Percentiles rank a stretch among this genome's conserved stretches.
phyloP scores from a whole-genome alignment of 2,113 vertebrate genomes.

The Dipodomys stephensi region DNA sequence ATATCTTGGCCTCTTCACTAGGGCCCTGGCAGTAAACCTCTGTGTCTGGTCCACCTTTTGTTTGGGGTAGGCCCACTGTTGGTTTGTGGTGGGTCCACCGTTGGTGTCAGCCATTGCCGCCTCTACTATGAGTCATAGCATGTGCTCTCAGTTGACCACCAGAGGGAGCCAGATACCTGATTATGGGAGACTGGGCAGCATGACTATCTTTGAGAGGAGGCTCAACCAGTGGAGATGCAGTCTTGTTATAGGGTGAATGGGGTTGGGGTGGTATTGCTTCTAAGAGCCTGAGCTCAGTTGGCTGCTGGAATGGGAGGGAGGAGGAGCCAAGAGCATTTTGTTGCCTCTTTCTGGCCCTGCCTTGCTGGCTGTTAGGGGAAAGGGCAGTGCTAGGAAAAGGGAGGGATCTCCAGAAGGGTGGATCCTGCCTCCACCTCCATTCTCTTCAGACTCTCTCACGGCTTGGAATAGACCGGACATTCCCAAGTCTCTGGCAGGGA shows the following conservation, averaged over 20 bases:
- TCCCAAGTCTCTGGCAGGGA: conserved; percentile 69
- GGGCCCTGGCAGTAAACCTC: neutral
- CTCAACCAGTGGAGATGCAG: neutral
- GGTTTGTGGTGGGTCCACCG: no score
- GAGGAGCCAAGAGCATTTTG: neutral
- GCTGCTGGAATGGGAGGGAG: neutral
- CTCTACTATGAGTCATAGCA: neutral
- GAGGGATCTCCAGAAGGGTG: neutral
- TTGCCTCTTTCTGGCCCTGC: neutral
- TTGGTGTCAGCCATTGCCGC: accelerated
- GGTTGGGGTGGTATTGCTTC: neutral
- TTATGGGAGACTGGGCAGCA: neutral
- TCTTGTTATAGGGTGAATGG: neutral
- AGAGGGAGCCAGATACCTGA: conserved; percentile 52
- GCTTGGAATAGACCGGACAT: conserved; percentile 60
- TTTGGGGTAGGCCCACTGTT: no score
- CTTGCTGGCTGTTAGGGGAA: neutral
- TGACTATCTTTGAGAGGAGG: neutral
- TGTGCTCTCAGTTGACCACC: neutral
- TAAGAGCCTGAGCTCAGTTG: neutral
- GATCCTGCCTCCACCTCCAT: neutral
- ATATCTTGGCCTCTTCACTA: neutral
- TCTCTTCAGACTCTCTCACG: neutral
- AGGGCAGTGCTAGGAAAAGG: conserved; percentile 11
- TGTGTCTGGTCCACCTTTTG: neutral